phyloP scores from a whole-genome alignment of 2,888 invertebrate genomes.

The Amphipoea lucens region DNA sequence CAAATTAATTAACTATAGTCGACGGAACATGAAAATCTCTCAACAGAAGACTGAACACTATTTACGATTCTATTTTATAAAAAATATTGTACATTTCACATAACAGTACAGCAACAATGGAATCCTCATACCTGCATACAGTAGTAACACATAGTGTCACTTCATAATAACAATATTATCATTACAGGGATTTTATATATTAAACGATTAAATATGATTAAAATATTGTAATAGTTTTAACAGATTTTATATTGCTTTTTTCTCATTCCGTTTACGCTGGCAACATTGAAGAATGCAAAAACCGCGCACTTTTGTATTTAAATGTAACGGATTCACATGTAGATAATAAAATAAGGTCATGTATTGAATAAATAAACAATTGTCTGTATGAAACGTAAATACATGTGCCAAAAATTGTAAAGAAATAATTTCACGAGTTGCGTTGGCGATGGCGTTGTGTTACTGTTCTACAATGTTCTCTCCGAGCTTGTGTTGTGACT shows the following conservation, averaged over 20 bases:
- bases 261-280: constrained; percentile 74
- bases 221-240: constrained; percentile 87
- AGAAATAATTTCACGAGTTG: constrained; percentile 56
- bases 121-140: constrained; percentile 66
- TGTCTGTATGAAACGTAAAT: constrained; percentile 75
- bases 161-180: constrained; percentile 89
- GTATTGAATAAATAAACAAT: constrained; percentile 72
- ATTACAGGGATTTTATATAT: constrained; percentile 91
- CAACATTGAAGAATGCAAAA: constrained; percentile 60
- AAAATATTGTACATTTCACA: constrained; percentile 85
- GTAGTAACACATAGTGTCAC: constrained; percentile 80
- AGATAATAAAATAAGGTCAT: constrained; percentile 72
- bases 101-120: constrained; percentile 78
- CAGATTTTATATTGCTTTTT: constrained; percentile 84
- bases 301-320: constrained; percentile 68
- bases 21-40: constrained; percentile 78
- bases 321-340: constrained; percentile 67
- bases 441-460: constrained; percentile 46
- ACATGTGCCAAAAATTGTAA: constrained; percentile 85
- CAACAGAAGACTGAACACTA: constrained; percentile 89
- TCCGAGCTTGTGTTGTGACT: constrained; percentile 78
- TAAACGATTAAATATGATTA: constrained; percentile 86
- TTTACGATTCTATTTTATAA: constrained; percentile 89
- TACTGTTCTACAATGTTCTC: constrained; percentile 42
- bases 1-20: constrained; percentile 71